phyloP scores from a whole-genome alignment of 2,888 invertebrate species.

The Oxycera nigricornis region DNA sequence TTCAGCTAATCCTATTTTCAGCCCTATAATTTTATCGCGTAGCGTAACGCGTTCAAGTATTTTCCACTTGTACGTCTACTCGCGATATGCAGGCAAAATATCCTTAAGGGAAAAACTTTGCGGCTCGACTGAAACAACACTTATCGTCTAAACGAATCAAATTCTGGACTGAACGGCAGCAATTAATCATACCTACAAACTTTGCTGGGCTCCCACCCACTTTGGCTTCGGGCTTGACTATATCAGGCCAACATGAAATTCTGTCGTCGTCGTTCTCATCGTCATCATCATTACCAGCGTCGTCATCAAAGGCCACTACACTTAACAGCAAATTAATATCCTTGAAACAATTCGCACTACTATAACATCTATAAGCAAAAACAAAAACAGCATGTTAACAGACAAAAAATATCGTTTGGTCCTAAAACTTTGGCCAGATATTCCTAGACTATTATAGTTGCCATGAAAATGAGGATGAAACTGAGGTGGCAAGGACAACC shows the following conservation, averaged over 20 bases:
- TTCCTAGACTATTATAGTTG: not conserved
- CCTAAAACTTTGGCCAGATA: not conserved
- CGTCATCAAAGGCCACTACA: slow-evolving; percentile 32
- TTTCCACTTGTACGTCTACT: too few species aligned
- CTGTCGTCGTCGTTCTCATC: slow-evolving; percentile 9
- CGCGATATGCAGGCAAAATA: too few species aligned
- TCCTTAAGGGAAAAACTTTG: too few species aligned
- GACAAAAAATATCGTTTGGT: not conserved
- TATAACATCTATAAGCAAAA: not conserved
- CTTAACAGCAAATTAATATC: slow-evolving; percentile 30
- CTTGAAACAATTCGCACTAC: slow-evolving; percentile 13
- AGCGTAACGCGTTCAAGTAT: too few species aligned
- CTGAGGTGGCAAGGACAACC: not conserved
- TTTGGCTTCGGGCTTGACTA: not conserved
- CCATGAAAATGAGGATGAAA: slow-evolving; percentile 12
- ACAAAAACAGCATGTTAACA: not conserved
- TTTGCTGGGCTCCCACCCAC: not conserved
- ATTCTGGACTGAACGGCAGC: not conserved
- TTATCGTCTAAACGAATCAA: not conserved
- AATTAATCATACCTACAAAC: slow-evolving; percentile 32
- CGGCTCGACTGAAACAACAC: too few species aligned
- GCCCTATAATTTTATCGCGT: too few species aligned
- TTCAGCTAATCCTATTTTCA: too few species aligned
- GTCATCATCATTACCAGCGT: not conserved
- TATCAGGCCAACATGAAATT: not conserved